Evolutionary conservation across 2,113 vertebrate genomes (phyloP).

Genomic region (Zapornia atra): DNA sequence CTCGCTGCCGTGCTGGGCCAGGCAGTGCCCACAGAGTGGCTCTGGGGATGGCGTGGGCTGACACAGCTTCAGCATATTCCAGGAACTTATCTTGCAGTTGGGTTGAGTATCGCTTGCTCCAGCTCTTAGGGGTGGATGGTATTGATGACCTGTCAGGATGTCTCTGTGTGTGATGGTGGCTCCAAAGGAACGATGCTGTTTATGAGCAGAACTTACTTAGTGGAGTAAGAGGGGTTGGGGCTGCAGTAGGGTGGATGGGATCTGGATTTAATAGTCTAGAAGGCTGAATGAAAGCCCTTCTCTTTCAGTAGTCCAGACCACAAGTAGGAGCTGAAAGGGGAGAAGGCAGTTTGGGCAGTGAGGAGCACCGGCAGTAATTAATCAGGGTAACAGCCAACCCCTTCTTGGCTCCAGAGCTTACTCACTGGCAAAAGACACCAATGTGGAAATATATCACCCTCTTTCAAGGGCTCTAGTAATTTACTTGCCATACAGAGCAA

Average conservation of each 20-base stretch:
- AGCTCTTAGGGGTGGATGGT: neutral
- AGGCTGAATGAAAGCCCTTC: neutral
- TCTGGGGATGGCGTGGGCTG: neutral
- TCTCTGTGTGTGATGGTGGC: accelerated
- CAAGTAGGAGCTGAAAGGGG: neutral
- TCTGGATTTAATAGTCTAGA: neutral
- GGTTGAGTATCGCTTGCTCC: neutral
- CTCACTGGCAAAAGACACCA: neutral
- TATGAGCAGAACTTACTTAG: neutral
- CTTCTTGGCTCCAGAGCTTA: neutral
- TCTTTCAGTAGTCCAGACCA: neutral
- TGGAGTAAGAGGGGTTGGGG: accelerated
- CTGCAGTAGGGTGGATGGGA: neutral
- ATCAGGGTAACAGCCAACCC: neutral
- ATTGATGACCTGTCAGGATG: neutral
- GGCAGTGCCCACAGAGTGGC: neutral
- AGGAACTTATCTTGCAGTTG: neutral
- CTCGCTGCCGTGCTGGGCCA: neutral
- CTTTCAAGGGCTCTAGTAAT: neutral
- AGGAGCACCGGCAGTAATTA: neutral
- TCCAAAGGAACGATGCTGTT: neutral
- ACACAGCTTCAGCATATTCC: neutral
- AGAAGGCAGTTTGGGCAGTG: neutral
- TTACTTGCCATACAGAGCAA: neutral
- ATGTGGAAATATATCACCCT: neutral